Evolutionary conservation across 2,113 vertebrate genomes (phyloP).

Genomic region (Pomatorhinus ruficollis): DNA sequence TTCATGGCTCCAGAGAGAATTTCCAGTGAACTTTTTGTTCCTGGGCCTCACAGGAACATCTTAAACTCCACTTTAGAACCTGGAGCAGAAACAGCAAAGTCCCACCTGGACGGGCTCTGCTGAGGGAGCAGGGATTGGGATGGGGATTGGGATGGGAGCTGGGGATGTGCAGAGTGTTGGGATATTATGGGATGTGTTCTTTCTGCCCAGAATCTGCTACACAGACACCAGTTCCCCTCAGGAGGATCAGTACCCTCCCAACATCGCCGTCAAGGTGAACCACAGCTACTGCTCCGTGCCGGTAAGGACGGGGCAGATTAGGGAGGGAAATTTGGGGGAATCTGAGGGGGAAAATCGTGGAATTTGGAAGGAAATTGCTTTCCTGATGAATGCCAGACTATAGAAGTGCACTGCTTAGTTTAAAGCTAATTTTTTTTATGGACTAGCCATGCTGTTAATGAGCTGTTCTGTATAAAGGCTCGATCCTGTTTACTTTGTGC

Average conservation of each 20-base stretch:
- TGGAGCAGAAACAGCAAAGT: not conserved
- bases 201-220: slow-evolving; percentile 90
- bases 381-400: not conserved
- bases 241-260: slow-evolving; percentile 98
- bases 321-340: too few relatives aligned
- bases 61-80: not conserved
- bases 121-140: not conserved
- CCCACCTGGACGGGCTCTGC: not conserved
- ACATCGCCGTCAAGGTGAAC: slow-evolving; percentile 97
- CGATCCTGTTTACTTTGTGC: not conserved
- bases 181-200: not conserved
- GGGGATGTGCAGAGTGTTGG: not conserved
- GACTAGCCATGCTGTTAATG: not conserved
- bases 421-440: not conserved
- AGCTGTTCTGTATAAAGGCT: not conserved
- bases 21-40: not conserved
- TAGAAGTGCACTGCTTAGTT: not conserved
- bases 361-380: not conserved
- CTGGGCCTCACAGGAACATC: not conserved
- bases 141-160: not conserved
- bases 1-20: not conserved
- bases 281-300: slow-evolving; percentile 98
- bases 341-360: too few relatives aligned
- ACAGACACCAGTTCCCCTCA: slow-evolving; percentile 92
- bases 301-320: slow-evolving; percentile 61